Conservation (phyloP, 2,797 vertebrate genomes). For the Rhincodon typus region DNA sequence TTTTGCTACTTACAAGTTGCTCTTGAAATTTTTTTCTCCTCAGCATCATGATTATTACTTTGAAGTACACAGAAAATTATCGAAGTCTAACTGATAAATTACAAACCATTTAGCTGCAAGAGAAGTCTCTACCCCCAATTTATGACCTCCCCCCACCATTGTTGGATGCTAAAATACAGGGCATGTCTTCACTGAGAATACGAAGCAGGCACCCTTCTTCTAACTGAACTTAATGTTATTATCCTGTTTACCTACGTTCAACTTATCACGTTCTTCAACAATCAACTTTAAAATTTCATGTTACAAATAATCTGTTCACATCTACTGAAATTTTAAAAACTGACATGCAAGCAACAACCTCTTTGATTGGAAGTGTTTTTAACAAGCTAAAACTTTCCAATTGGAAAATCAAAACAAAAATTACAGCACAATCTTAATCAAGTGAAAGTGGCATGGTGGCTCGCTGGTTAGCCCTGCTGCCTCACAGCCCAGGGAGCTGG, state of each 20-base stretch:
- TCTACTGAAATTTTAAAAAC: neutral
- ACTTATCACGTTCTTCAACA: neutral
- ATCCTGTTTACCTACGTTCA: neutral
- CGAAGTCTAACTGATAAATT: neutral
- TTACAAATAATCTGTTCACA: neutral
- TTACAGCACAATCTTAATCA: neutral
- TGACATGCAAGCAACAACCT: neutral
- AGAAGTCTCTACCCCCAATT: neutral
- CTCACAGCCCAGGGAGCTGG: too few relatives aligned
- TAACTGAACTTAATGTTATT: neutral
- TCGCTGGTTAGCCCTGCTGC: too few relatives aligned
- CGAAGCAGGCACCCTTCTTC: neutral
- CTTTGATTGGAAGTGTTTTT: too few relatives aligned
- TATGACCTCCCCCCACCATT: neutral
- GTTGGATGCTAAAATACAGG: neutral
- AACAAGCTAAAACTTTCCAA: neutral
- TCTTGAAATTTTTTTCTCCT: neutral
- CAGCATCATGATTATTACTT: neutral
- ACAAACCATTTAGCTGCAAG: neutral
- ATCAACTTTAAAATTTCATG: neutral
- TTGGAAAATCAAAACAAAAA: neutral
- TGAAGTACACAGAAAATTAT: neutral
- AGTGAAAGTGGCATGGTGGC: neutral
- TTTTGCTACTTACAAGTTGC: neutral
- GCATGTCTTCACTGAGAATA: neutral